These are phyloP conservation scores for Onychostruthus taczanowskii DNA, from an alignment of 2,113 vertebrate species.

Conservation along the genomic window DNA sequence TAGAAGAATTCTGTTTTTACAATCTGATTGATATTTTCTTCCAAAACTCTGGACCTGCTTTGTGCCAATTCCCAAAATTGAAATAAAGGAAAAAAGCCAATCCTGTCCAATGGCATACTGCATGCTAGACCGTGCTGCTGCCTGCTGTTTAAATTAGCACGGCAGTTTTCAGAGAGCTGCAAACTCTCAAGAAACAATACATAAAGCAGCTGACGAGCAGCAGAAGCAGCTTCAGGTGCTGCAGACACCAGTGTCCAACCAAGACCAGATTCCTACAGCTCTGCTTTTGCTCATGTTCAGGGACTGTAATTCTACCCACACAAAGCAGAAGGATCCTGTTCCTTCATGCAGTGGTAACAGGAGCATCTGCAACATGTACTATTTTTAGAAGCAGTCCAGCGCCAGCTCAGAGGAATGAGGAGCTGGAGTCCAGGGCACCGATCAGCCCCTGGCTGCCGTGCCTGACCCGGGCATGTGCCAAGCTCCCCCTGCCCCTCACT, in stretches of 20 bases:
- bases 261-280: background rate
- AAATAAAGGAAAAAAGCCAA: background rate
- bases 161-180: background rate
- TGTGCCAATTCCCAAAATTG: background rate
- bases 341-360: background rate
- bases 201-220: background rate
- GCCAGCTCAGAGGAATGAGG: background rate
- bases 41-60: background rate
- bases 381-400: conserved; percentile 20
- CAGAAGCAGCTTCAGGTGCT: background rate
- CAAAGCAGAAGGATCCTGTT: background rate
- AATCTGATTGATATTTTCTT: background rate
- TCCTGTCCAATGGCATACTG: background rate
- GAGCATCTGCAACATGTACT: conserved; percentile 3
- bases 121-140: background rate
- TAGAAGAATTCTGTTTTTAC: background rate
- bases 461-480: background rate
- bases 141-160: background rate
- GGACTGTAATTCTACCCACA: background rate
- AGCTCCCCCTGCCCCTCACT: background rate
- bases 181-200: background rate
- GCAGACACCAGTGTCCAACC: background rate
- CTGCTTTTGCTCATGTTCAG: background rate
- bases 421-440: background rate
- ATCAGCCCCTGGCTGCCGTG: background rate